phyloP scores from a whole-genome alignment of 2,113 vertebrate species.

The Nerophis lumbriciformis region DNA sequence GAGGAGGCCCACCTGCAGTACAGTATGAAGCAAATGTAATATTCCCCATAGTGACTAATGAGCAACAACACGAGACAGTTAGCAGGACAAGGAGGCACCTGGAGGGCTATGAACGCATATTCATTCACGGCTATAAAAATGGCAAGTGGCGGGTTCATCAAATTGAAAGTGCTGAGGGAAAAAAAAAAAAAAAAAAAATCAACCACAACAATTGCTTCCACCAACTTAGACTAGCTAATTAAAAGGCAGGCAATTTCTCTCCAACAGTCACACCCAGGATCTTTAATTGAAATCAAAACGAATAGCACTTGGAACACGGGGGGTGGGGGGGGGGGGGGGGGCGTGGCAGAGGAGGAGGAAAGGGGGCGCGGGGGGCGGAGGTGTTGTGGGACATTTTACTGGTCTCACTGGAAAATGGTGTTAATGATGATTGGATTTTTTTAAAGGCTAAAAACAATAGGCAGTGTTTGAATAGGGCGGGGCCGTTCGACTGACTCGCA shows the following conservation, averaged over 20 bases:
- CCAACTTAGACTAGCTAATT: constrained; percentile 70
- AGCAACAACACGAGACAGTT: constrained; percentile 44
- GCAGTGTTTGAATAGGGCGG: no score
- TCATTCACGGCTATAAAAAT: constrained; percentile 62
- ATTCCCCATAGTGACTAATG: constrained; percentile 26
- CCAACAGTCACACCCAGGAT: constrained; percentile 67
- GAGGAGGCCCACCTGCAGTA: constrained; percentile 50
- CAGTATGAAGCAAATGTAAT: neutral
- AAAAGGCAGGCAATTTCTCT: constrained; percentile 71
- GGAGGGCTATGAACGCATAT: constrained; percentile 58
- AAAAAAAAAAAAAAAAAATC: constrained; percentile 26
- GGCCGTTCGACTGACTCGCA: no score
- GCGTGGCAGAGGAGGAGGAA: no score
- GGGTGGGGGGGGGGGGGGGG: constrained; percentile 20
- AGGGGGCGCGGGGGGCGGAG: constrained; percentile 5
- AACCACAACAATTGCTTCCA: constrained; percentile 65
- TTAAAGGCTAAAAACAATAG: neutral
- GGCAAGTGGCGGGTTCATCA: constrained; percentile 67
- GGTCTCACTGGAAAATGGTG: constrained; percentile 20
- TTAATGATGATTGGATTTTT: constrained; percentile 6
- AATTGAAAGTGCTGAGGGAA: constrained; percentile 59
- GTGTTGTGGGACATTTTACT: constrained; percentile 15
- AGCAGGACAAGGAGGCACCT: constrained; percentile 52
- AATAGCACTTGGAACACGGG: constrained; percentile 57
- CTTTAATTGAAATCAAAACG: constrained; percentile 77